A percentile compares a stretch with the other conserved stretches of the same genome.
Conservation (phyloP, 2,113 vertebrate species). For the Ammodytes marinus region DNA sequence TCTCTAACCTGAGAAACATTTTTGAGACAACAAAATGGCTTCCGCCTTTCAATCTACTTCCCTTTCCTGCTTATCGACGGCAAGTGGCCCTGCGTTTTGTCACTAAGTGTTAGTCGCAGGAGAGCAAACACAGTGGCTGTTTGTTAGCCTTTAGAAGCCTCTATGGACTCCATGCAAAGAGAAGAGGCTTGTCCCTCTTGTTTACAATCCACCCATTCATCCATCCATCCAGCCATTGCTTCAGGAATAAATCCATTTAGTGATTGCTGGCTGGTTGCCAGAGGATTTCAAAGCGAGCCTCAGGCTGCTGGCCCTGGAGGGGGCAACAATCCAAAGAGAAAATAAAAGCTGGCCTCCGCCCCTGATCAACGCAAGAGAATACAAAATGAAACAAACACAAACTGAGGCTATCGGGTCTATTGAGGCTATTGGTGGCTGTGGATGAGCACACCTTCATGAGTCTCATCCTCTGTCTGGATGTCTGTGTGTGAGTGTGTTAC, state of each 20-base stretch:
- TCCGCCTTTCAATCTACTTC: conserved; percentile 79
- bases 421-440: conserved; percentile 53
- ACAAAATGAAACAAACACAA: conserved; percentile 49
- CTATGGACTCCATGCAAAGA: conserved; percentile 51
- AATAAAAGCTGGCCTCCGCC: conserved; percentile 34
- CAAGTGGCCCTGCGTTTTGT: conserved; percentile 65
- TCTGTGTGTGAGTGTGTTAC: conserved; percentile 52
- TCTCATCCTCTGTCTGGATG: conserved; percentile 63
- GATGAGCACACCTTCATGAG: conserved; percentile 58
- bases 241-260: conserved; percentile 66
- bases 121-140: conserved; percentile 43
- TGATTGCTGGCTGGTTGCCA: conserved; percentile 48
- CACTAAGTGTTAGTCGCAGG: conserved; percentile 43
- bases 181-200: conserved; percentile 57
- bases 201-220: conserved; percentile 52
- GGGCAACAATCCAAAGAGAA: conserved; percentile 53
- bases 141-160: conserved; percentile 55
- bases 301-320: conserved; percentile 54
- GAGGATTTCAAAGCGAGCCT: conserved; percentile 59
- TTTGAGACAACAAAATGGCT: conserved; percentile 79
- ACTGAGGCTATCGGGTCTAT: conserved; percentile 67
- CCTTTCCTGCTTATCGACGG: conserved; percentile 80
- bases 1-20: conserved; percentile 87
- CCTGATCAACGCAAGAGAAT: conserved; percentile 56
- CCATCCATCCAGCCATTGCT: conserved; percentile 31